Base-by-base conservation (phyloP, 1,140 invertebrate species). In the Drosophila ambigua region DNA sequence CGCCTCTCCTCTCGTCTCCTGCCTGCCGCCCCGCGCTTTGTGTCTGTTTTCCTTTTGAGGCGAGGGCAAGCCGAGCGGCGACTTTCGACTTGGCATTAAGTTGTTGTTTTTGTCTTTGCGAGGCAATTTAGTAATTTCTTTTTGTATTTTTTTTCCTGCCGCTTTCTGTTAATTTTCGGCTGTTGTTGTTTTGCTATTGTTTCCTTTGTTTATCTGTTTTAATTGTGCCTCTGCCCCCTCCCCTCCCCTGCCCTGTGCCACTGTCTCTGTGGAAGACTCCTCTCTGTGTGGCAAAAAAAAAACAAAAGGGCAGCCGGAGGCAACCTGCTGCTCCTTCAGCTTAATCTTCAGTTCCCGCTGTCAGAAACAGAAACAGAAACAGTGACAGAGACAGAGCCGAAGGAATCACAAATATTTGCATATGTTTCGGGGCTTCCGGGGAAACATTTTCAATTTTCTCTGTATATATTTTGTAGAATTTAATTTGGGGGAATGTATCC, bases 181-280 rank as follows among this genome's bases (percentile, higher is more conserved):
- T 72, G 69, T 75, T 87, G 66, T 87, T 63, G 45, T 58, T 77
- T 64, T 79, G 75, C 71, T 79, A 76, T 82, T 87, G 78, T 87
- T 79, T 83, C 51, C 48, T 82, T 83, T 88, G 79, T 88, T 87
- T 87, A 83, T 87, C 79, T 88, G 79, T 79, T 88, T 88, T 88
- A 87, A 87, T 87, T 87, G 79, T 76, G 49, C 62, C 51, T 43
- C 15, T 31, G 13, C 31, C 48, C 1, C 16, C n/a, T n/a, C n/a
- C n/a, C n/a, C n/a, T n/a, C n/a, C 16, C 49, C 41, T 61, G 11
- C 46, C 8, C 28, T 31, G 28, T 31, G 2, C 9, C 31, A 11
- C 3, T 13, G 35, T 39, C 4, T 39, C 11, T 39, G 35, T 13
- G 35, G 11, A 39, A 13, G 35, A 13, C 11, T 39, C 39, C 20